Conservation (phyloP, 2,797 vertebrate species). For the Paramormyrops hopkinsi region DNA sequence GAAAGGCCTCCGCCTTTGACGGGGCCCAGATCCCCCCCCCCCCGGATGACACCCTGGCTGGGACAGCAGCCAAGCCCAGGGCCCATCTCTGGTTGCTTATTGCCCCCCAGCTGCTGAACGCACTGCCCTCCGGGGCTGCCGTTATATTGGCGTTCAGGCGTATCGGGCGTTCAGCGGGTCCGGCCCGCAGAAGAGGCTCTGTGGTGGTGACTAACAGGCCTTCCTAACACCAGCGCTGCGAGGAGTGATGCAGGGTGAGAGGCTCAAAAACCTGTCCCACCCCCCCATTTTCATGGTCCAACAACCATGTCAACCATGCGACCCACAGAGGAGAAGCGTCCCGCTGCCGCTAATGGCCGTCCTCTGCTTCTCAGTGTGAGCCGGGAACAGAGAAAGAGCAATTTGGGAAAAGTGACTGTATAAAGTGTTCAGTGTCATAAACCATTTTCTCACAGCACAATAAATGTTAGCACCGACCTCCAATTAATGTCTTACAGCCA, state of each 20-base stretch:
- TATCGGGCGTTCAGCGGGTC: not conserved
- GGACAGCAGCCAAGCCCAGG: not conserved
- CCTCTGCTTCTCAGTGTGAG: not conserved
- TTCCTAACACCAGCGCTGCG: not conserved
- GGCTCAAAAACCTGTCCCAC: conserved; percentile 45
- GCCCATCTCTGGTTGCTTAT: not conserved
- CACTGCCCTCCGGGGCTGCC: not conserved
- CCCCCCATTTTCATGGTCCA: conserved; percentile 56
- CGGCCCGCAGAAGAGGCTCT: not conserved
- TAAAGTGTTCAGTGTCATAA: not conserved
- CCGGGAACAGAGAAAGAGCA: not conserved
- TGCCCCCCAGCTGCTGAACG: conserved; percentile 11
- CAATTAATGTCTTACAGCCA: not conserved
- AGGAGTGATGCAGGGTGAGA: conserved; percentile 22
- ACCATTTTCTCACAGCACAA: not conserved
- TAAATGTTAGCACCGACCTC: not conserved
- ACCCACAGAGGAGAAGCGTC: conserved; percentile 46
- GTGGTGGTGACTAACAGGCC: not conserved
- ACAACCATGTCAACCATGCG: conserved; percentile 65
- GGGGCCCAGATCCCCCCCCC: not conserved
- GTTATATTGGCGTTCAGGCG: not conserved
- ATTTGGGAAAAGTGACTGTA: not conserved
- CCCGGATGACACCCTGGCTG: not conserved
- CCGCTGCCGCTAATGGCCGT: not conserved
- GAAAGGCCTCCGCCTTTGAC: not conserved